Base-by-base conservation (phyloP, 2,888 invertebrate genomes). In the Mythimna pallens region DNA sequence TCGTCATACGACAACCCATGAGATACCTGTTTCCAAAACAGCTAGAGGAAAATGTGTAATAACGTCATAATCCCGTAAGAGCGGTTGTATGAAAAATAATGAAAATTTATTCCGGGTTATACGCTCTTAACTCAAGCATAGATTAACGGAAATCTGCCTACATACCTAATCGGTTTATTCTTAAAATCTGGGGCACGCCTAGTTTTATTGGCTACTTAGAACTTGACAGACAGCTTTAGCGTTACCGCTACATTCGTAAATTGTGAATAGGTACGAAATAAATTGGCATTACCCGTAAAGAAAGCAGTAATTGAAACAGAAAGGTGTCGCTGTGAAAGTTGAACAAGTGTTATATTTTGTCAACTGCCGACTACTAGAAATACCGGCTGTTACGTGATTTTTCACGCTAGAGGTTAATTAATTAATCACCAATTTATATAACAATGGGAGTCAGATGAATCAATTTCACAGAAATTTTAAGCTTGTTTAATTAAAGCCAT, bases 321-420 rank as follows among this genome's bases (percentile, higher is more conserved):
- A 83, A 84, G 80, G 83, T 83, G 80, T 78, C 76, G 78, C 82
- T 82, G 88, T 88, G 91, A 91, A 92, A 92, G 91, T 90, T 85
- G 82, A 87, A 50, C 52, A 62, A 61, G 64, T 71, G 61, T 87
- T 85, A 79, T 17, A 61, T 86, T 87, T 89, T 87, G 87, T 88
- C 88, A 89, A 89, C 86, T 67, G 59, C 52, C 47, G 89, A 88
- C 86, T 67, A 55, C 43, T 58, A 61, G 67, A 76, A 79, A 73
- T 25, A 65, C 47, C 58, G 50, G 57, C 57, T 65, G n/a, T 84
- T 75, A 66, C 78, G 73, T 81, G 78, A 79, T 66, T 52, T 69
- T 62, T 80, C 25, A 70, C 65, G 69, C 43, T 59, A 47, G 7
- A 62, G 20, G 52, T 64, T 74, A 57, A 65, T 59, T 63, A 43